Base-by-base conservation (phyloP, 2,797 vertebrate species). In the Cyclopterus lumpus region DNA sequence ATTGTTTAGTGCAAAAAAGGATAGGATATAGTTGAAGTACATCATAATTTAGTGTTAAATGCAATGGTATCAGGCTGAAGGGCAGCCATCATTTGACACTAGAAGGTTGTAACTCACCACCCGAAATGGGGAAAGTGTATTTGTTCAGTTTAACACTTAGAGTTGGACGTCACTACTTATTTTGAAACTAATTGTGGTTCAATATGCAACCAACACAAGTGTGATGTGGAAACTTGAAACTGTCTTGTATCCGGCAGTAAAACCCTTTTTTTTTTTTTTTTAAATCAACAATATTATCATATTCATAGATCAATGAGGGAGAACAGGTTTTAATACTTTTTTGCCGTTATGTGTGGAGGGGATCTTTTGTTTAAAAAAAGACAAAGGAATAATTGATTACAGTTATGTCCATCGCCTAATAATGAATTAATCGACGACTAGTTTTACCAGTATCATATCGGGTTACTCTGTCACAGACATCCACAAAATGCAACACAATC, bases 211-310 rank as follows among this genome's bases (percentile, higher is more conserved):
- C 11, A 3, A 36, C 10, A 59, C 10, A 22, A 22, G 26, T 59
- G 32, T 60, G n/a, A 24, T 40, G 58, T 40, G n/a, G 58, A 60
- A 38, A 60, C 58, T 15, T 60, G 12, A 60, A 60, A 38, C 58
- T 28, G 5, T 10, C 11, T 46, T 46, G 3, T 22, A 28, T 44
- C 36, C 0, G 42, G 2, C 12, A 53, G 46, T 36, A 4, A 32
- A 18, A 46, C 22, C 3, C n/a, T 16, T 34, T 34, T 4, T 34
- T 34, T 34, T 34, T 34, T 44, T 44, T 44, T 44, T 49, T 22
- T 9, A 49, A 6, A 49, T 49, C 0, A n/a, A 30, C 24, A 36
- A 62, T 22, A 53, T 20, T 44, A 42, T 5, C 46, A 53, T 32
- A 15, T 10, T 71, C 24, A 42, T 32, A 3, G 8, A 5, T 14